A percentile compares a stretch with the other conserved stretches of the same genome.
These are phyloP conservation scores for Lasioglossum villosulum DNA, from an alignment of 2,888 invertebrate genomes.

Conservation along the genomic window DNA sequence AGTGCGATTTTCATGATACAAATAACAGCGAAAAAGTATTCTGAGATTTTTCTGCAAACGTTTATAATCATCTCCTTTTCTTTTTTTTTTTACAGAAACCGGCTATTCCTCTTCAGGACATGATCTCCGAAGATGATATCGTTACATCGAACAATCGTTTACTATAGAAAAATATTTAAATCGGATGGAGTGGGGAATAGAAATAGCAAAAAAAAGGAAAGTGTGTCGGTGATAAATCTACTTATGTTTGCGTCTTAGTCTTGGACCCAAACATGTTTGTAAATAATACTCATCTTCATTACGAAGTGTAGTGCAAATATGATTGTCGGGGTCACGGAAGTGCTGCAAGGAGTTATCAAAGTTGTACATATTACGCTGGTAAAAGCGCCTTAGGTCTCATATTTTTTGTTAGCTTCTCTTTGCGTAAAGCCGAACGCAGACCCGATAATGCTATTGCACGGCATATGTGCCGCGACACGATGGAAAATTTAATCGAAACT, in stretches of 20 bases:
- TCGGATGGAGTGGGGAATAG: constrained; percentile 17
- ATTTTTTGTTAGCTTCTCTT: constrained; percentile 62
- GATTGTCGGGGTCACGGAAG: constrained; percentile 25
- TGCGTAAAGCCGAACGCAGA: constrained; percentile 7
- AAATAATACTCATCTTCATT: constrained; percentile 56
- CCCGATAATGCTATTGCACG: constrained; percentile 20
- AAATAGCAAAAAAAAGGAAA: constrained; percentile 27
- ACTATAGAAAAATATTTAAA: constrained; percentile 62
- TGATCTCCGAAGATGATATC: constrained; percentile 77
- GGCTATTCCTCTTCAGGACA: constrained; percentile 74
- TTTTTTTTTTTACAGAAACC: constrained; percentile 72
- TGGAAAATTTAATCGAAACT: constrained; percentile 21
- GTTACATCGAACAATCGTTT: constrained; percentile 73
- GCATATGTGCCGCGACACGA: background rate
- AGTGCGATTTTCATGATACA: constrained; percentile 29
- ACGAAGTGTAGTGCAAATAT: constrained; percentile 30
- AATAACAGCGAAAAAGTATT: background rate
- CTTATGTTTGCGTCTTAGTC: constrained; percentile 32
- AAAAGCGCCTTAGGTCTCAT: constrained; percentile 37
- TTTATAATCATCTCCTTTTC: background rate
- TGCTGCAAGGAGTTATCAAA: constrained; percentile 35
- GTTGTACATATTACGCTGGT: constrained; percentile 46
- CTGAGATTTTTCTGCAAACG: background rate
- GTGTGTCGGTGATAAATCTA: constrained; percentile 44
- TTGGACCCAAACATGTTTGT: constrained; percentile 50